Base-by-base conservation (phyloP, 1,140 invertebrate species). In the Euglossa dilemma region DNA sequence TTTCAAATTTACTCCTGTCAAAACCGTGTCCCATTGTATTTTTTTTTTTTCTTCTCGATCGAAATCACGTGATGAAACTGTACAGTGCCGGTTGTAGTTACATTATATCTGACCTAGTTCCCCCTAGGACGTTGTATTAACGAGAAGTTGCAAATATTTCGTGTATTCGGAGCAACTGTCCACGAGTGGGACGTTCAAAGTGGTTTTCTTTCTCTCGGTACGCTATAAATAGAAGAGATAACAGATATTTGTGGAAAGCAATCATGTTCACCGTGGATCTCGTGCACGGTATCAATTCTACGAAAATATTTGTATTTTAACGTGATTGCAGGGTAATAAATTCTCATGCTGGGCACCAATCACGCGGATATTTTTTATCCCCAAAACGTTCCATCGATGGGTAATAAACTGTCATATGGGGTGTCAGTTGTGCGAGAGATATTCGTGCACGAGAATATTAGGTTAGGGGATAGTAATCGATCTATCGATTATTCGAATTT, bases 211-310 rank as follows among this genome's bases (percentile, higher is more conserved):
- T 67, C 11, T 36, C 12, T 67, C 11, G 11, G 12, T 23, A n/a
- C 11, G 36, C 11, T 45, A 67, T 67, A 67, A 43, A 67, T 45
- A 45, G 36, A 45, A 11, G 20, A 67, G 6, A 64, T 36, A 64
- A 36, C 20, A 14, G 43, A 43, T 66, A 69, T 69, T 69, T 69
- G 43, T n/a, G 43, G 12, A n/a, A 69, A 69, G 66, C 23, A 69
- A 69, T 69, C 43, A 14, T 43, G 20, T 66, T 43, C 36, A 66
- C 28, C 36, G 36, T 20, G 20, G 36, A 69, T 69, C 66, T 69
- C 43, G n/a, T 69, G 23, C 23, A 69, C 7, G 18, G 36, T 45
- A 69, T 69, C 66, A 69, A 69, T 47, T 45, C 43, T 18, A 14
- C 0, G 9, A 20, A 14, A 28, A 69, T 28, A 64, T 36, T 36